These are phyloP conservation scores for Metopolophium dirhodum DNA, from an alignment of 1,140 invertebrate species.

Conservation along the genomic window DNA sequence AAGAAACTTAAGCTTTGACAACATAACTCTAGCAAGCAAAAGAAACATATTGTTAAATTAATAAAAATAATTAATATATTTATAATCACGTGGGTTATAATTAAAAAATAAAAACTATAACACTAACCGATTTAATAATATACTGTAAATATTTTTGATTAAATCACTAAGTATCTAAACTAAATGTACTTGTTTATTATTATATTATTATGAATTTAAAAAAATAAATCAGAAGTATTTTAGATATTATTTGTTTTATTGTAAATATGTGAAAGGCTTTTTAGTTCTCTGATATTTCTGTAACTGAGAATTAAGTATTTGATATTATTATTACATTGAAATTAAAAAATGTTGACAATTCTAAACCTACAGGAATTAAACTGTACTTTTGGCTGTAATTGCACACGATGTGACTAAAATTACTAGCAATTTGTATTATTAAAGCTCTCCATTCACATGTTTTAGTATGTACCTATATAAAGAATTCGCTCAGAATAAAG, in stretches of 20 bases:
- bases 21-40: not conserved
- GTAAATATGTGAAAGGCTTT: too few relatives aligned
- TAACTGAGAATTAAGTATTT: too few relatives aligned
- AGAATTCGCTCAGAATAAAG: not conserved
- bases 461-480: not conserved
- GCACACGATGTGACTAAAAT: not conserved
- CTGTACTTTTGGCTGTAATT: not conserved
- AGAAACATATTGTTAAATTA: not conserved
- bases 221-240: too few relatives aligned
- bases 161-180: not conserved
- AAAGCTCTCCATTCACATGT: not conserved
- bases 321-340: too few relatives aligned
- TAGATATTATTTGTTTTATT: too few relatives aligned
- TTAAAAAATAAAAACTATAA: not conserved
- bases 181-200: too few relatives aligned
- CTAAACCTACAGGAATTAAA: not conserved
- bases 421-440: not conserved
- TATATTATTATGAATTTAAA: too few relatives aligned
- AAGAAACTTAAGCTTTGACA: not conserved
- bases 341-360: too few relatives aligned
- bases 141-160: too few relatives aligned
- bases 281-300: too few relatives aligned
- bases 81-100: not conserved
- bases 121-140: not conserved
- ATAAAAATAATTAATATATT: not conserved